Conservation (phyloP, 2,113 vertebrate species). For the Sinocyclocheilus anshuiensis region DNA sequence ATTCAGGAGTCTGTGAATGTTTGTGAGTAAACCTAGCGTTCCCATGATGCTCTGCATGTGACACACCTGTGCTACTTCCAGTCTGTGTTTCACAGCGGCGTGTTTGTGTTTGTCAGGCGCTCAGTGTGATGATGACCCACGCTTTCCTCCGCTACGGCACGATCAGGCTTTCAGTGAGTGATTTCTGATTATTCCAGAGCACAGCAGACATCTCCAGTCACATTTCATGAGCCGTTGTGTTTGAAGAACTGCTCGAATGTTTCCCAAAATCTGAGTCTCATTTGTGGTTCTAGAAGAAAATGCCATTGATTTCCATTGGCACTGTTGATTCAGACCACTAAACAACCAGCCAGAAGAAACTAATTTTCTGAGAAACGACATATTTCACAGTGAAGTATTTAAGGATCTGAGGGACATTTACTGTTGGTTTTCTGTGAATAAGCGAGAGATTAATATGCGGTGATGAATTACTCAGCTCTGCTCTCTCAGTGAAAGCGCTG, state of each 20-base stretch:
- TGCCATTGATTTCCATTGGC: neutral
- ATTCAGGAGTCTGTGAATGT: neutral
- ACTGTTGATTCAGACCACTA: neutral
- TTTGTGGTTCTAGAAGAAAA: neutral
- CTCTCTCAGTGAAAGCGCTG: neutral
- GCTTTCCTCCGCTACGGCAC: neutral
- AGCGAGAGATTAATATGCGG: neutral
- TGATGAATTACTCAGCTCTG: neutral
- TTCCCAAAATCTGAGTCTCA: neutral
- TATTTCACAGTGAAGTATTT: neutral
- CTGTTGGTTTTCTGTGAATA: neutral
- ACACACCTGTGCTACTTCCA: constrained; percentile 39
- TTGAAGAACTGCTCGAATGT: neutral
- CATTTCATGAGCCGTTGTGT: neutral
- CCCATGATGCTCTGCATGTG: neutral
- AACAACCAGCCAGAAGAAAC: neutral
- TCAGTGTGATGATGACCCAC: neutral
- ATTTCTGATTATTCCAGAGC: neutral
- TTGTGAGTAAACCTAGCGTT: constrained; percentile 12
- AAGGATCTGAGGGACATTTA: neutral
- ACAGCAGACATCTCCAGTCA: neutral
- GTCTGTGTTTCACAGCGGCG: constrained; percentile 42
- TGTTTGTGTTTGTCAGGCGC: neutral
- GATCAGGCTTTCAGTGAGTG: neutral
- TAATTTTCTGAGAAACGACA: neutral